Evolutionary conservation across 1,140 invertebrate species (phyloP).

Genomic region (Paralvinella palmiformis): DNA sequence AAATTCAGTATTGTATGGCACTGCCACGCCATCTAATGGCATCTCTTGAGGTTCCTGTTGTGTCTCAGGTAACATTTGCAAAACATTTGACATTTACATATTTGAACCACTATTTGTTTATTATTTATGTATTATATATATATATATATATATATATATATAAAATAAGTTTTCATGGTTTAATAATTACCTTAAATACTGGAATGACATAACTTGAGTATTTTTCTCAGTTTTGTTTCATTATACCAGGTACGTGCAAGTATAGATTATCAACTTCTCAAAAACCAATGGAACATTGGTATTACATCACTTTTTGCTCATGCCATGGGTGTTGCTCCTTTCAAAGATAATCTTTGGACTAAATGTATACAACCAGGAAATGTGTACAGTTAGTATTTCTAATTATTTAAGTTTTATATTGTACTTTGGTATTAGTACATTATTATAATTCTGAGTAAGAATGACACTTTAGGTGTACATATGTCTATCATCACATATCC

Average conservation of each 20-base stretch:
- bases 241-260: conserved; percentile 31
- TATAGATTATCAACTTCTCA: conserved; percentile 29
- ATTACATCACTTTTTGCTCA: conserved; percentile 37
- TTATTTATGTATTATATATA: neutral
- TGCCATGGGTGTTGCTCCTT: conserved; percentile 37
- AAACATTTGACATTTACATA: neutral
- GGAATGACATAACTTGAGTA: too few species aligned
- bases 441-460: too few species aligned
- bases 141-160: neutral
- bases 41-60: conserved; percentile 23
- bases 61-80: conserved; percentile 26
- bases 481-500: neutral
- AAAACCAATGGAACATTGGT: conserved; percentile 40
- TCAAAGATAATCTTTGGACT: conserved; percentile 45
- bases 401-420: too few species aligned
- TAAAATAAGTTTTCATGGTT: too few species aligned
- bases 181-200: too few species aligned
- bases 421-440: too few species aligned
- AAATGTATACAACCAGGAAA: conserved; percentile 35
- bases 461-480: too few species aligned
- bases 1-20: conserved; percentile 34
- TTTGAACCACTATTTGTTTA: neutral
- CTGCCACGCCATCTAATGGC: conserved; percentile 28
- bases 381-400: conserved; percentile 18
- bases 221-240: too few species aligned